Evolutionary conservation across 2,888 invertebrate species (phyloP).

Genomic region (Apantesis nais): DNA sequence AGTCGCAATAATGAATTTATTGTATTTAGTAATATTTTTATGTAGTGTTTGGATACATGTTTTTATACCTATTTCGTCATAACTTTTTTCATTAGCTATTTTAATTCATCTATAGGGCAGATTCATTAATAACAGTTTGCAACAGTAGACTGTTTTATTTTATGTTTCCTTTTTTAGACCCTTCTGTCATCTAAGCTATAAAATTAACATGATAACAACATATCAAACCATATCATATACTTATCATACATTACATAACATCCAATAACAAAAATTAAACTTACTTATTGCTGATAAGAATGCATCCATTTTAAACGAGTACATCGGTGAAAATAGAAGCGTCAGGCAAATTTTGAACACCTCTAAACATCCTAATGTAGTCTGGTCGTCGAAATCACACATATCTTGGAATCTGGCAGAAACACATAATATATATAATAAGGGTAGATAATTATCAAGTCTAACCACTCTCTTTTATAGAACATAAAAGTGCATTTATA

Average conservation of each 20-base stretch:
- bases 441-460: neutral
- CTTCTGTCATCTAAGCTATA: neutral
- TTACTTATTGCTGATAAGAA: conserved; percentile 61
- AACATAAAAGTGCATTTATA: too few relatives aligned
- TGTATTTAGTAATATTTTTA: too few relatives aligned
- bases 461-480: too few relatives aligned
- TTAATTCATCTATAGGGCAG: too few relatives aligned
- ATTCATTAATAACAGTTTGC: too few relatives aligned
- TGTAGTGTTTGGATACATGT: too few relatives aligned
- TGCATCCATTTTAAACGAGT: conserved; percentile 61
- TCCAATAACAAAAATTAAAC: conserved; percentile 25
- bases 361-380: conserved; percentile 84
- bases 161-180: too few relatives aligned
- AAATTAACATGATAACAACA: neutral
- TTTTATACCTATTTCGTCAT: too few relatives aligned
- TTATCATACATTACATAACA: neutral
- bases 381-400: conserved; percentile 84
- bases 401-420: conserved; percentile 76
- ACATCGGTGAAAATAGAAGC: conserved; percentile 59
- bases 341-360: conserved; percentile 81
- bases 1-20: too few relatives aligned
- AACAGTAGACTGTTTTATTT: too few relatives aligned
- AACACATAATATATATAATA: neutral
- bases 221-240: neutral
- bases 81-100: too few relatives aligned